Conservation (phyloP, 1,140 invertebrate species). For the Calephelis virginiensis region DNA sequence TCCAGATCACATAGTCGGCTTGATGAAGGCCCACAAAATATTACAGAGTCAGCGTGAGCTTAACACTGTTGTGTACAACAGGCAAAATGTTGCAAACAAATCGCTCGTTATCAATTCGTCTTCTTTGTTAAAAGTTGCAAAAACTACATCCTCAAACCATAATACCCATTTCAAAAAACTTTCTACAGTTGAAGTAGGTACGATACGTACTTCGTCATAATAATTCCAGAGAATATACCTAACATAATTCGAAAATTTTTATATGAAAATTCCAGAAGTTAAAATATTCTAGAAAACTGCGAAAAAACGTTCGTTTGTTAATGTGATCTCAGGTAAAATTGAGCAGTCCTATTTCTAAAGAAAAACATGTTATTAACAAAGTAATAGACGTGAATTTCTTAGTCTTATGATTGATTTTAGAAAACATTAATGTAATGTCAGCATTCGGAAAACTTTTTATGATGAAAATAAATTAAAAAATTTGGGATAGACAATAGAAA, state of each 20-base stretch:
- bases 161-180: background rate
- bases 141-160: background rate
- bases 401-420: background rate
- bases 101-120: background rate
- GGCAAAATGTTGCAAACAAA: constrained; percentile 37
- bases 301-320: constrained; percentile 43
- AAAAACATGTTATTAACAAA: constrained; percentile 36
- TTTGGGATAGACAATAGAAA: background rate
- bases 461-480: constrained; percentile 51
- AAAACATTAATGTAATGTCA: background rate
- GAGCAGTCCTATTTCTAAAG: constrained; percentile 43
- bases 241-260: background rate
- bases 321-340: constrained; percentile 37
- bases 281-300: background rate
- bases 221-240: constrained; percentile 32
- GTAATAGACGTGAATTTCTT: background rate
- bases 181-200: background rate
- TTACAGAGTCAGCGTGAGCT: constrained; percentile 39
- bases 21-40: constrained; percentile 44
- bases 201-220: constrained; percentile 31
- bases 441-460: constrained; percentile 33
- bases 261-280: no score
- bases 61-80: constrained; percentile 38
- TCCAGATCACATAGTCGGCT: constrained; percentile 49
- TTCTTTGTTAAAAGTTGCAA: background rate